phyloP scores from a whole-genome alignment of 2,113 vertebrate genomes.

The Emydocephalus ijimae region DNA sequence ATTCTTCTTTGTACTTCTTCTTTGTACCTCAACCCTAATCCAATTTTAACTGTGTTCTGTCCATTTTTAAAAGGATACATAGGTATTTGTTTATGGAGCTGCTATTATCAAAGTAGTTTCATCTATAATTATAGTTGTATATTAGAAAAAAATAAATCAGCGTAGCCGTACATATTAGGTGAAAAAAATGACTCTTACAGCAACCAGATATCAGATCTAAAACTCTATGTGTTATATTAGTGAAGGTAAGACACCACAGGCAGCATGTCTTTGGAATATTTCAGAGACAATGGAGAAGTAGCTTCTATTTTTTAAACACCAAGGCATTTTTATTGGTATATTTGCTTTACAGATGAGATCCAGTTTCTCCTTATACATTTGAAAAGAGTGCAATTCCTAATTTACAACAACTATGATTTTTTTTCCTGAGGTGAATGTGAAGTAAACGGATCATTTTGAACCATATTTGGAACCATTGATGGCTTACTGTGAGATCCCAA shows the following conservation, averaged over 20 bases:
- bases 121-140: background rate
- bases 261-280: background rate
- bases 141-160: background rate
- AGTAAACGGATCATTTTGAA: background rate
- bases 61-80: background rate
- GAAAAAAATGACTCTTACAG: background rate
- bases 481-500: background rate
- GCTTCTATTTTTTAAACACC: background rate
- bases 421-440: background rate
- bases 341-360: background rate
- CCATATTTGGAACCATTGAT: background rate
- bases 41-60: background rate
- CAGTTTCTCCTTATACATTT: background rate
- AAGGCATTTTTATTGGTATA: background rate
- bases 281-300: background rate
- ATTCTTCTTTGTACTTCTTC: background rate
- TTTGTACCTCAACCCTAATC: background rate
- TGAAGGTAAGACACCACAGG: background rate
- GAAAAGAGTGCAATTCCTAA: background rate
- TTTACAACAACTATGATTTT: background rate
- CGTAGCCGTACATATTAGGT: background rate
- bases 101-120: background rate
- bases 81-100: background rate
- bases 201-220: background rate
- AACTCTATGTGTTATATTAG: background rate